Base-by-base conservation (phyloP, 2,888 invertebrate genomes). In the Euzophera pinguis region DNA sequence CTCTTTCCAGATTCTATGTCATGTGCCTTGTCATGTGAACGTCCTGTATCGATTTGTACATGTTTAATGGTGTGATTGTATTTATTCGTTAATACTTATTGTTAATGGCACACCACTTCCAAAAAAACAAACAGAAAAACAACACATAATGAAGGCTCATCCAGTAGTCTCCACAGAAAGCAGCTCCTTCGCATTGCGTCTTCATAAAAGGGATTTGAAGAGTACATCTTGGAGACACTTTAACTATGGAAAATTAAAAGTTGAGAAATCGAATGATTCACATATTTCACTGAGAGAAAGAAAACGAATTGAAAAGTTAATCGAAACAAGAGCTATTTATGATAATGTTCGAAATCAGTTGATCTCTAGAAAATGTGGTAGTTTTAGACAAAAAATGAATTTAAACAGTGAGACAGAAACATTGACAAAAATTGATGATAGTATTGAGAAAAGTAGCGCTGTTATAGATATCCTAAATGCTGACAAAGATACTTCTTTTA, bases 291-390 rank as follows among this genome's bases (percentile, higher is more conserved):
- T 73, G 38, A 69, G 69, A 51, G 78, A 85, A 61, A 69, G 65
- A 60, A 75, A 78, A 53, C 59, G 83, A 27, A 57, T 84, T 7
- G 63, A 72, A 27, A 78, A 71, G 58, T 65, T 84, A 39, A 69
- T 76, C 10, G 70, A 71, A 64, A 82, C 82, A 5, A 74, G 76
- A 60, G 81, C 74, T 5, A 67, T 74, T 12, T 82, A 84, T 52
- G 78, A 84, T 55, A 72, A 78, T 49, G 64, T 80, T 5, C 73
- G 76, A 58, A 70, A 62, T 51, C 71, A 75, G 54, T 55, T 81
- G 52, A 53, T 78, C 10, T 72, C 78, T 10, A 64, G 69, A 38
- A 77, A 71, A 52, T 71, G 67, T 54, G 49, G 61, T 12, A 71
- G 62, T 58, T 51, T 68, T 8, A 60, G 12, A 38, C 60, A 62